Evolutionary conservation across 1,140 invertebrate species (phyloP).

Genomic region (Drosophila sp.): DNA sequence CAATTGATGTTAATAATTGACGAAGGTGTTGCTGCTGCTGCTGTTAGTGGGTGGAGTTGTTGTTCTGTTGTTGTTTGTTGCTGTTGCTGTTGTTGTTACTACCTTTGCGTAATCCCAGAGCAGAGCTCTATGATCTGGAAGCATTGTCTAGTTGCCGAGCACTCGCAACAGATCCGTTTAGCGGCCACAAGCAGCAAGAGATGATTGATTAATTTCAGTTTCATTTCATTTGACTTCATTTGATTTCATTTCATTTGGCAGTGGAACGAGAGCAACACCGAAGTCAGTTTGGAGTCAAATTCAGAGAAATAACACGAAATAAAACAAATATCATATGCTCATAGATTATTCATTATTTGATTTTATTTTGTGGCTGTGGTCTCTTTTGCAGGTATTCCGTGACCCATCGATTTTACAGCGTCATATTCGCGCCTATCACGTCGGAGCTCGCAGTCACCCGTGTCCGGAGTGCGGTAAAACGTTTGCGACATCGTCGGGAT

Average conservation of each 20-base stretch:
- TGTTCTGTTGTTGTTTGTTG: slow-evolving; percentile 22
- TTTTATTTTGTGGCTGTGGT: slow-evolving; percentile 31
- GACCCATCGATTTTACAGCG: slow-evolving; percentile 98
- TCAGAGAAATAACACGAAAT: neutral
- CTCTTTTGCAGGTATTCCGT: slow-evolving; percentile 91
- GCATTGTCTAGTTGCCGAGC: slow-evolving; percentile 58
- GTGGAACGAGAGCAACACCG: slow-evolving; percentile 57
- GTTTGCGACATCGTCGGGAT: slow-evolving; percentile 97
- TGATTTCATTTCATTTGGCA: slow-evolving; percentile 76
- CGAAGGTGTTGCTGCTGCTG: slow-evolving; percentile 68
- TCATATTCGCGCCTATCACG: slow-evolving; percentile 97
- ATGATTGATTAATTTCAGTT: slow-evolving; percentile 85
- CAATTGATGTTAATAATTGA: slow-evolving; percentile 84
- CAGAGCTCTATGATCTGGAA: slow-evolving; percentile 25
- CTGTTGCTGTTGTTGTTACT: slow-evolving; percentile 36
- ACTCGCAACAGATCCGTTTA: slow-evolving; percentile 70
- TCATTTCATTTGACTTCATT: slow-evolving; percentile 74
- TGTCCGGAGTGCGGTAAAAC: slow-evolving; percentile 99
- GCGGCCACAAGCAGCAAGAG: slow-evolving; percentile 35
- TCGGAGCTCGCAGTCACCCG: slow-evolving; percentile 96
- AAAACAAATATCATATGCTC: slow-evolving; percentile 3
- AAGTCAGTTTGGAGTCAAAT: neutral
- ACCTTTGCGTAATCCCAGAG: slow-evolving; percentile 76
- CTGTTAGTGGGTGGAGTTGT: slow-evolving; percentile 55
- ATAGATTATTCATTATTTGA: slow-evolving; percentile 7